Base-by-base conservation (phyloP, 2,797 vertebrate genomes). In the Apogon hyalosoma region DNA sequence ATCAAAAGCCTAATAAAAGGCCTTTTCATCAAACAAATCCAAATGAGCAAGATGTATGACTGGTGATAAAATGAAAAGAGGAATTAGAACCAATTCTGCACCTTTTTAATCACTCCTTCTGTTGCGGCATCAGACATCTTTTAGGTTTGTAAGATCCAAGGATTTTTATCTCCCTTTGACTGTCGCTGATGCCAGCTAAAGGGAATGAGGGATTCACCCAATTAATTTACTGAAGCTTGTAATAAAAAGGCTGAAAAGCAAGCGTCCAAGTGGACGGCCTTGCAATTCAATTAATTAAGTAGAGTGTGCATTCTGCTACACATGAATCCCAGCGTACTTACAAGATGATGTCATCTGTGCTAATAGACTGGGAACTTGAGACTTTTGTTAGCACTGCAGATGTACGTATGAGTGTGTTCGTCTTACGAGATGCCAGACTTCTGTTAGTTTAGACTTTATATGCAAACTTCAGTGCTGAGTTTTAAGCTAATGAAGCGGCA, bases 261-360 rank as follows among this genome's bases (percentile, higher is more conserved):
- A 73, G 79, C 52, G 51, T 71, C 66, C 79, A 69, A 86, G 68
- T 75, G 57, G 80, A 83, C 43, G 43, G 78, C 73, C 71, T 63
- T 41, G 68, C 76, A 81, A 77, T 89, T 87, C 63, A 80, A 83
- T 90, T 90, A 83, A 90, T 90, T 86, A 91, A 86, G 78, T 67
- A 76, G 77, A 92, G 87, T 88, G 86, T 50, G 59, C 62, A 50
- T 76, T 70, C 64, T 3, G 54, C 75, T 21, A 11, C 63, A 72
- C 69, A 62, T 68, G 64, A 79, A 80, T 73, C 59, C 5, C 56
- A 4, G 61, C 36, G 47, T 12, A 0, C 39, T 15, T 75, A 40
- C 40, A 49, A 54, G 53, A 58, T 82, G 77, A 85, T 75, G 77
- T 87, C 77, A 81, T 19, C 55, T 56, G 56, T 9, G 55, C 63